These are phyloP conservation scores for Panonychus citri DNA, from an alignment of 1,140 invertebrate species.

Conservation along the genomic window DNA sequence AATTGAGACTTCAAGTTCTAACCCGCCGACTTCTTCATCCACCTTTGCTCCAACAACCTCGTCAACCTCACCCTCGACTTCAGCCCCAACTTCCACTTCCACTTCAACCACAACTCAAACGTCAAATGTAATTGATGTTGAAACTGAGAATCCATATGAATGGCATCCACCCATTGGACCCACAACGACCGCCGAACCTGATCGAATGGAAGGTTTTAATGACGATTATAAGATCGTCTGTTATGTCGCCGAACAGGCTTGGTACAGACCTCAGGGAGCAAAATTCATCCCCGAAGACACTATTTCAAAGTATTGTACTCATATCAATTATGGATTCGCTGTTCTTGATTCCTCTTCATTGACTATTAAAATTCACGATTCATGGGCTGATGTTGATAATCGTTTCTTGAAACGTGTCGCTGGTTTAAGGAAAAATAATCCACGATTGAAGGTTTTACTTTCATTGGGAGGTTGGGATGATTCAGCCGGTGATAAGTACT, in stretches of 20 bases:
- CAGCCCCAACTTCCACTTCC: background rate
- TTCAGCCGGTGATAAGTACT: slow-evolving; percentile 40
- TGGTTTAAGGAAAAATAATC: slow-evolving; percentile 37
- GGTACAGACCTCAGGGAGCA: slow-evolving; percentile 51
- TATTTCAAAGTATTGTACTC: slow-evolving; percentile 74
- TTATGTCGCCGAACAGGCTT: slow-evolving; percentile 66
- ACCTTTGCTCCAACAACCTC: background rate
- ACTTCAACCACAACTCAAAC: background rate
- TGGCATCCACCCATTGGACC: background rate
- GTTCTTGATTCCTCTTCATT: slow-evolving; percentile 49
- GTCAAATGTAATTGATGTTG: background rate
- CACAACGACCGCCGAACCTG: background rate
- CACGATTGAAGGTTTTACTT: slow-evolving; percentile 44
- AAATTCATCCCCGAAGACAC: slow-evolving; percentile 83
- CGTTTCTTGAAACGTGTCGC: slow-evolving; percentile 46
- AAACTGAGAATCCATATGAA: background rate
- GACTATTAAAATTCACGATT: slow-evolving; percentile 48
- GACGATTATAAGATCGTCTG: slow-evolving; percentile 38
- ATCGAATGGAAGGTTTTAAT: background rate
- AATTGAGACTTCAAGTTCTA: background rate
- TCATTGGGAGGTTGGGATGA: slow-evolving; percentile 63
- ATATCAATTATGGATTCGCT: slow-evolving; percentile 85
- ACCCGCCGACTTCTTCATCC: too few relatives aligned
- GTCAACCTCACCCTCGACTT: background rate
- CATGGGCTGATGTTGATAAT: slow-evolving; percentile 63